Percentiles rank a stretch among this genome's conserved stretches.
phyloP scores from a whole-genome alignment of 1,140 invertebrate species.

The Drosophila lacteicornis region DNA sequence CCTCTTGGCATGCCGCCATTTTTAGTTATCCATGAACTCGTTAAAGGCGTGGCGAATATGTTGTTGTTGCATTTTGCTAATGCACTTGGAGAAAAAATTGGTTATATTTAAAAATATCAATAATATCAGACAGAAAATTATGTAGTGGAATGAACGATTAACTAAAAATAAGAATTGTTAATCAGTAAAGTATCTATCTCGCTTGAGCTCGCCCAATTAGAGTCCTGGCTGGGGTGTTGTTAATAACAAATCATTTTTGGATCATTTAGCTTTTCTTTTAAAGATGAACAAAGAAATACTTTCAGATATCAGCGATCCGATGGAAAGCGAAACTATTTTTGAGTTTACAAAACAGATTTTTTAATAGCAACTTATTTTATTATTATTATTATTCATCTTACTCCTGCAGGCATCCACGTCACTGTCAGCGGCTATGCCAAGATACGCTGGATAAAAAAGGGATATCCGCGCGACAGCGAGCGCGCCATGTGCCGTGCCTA shows the following conservation, averaged over 20 bases:
- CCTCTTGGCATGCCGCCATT: constrained; percentile 77
- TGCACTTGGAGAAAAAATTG: background rate
- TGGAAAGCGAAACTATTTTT: too few species aligned
- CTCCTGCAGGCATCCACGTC: constrained; percentile 74
- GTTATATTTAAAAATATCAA: background rate
- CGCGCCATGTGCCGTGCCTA: constrained; percentile 82
- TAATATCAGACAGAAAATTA: too few species aligned
- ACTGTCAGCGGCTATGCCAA: constrained; percentile 84
- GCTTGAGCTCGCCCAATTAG: too few species aligned
- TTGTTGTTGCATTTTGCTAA: constrained; percentile 17
- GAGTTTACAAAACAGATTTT: background rate
- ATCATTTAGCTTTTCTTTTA: too few species aligned
- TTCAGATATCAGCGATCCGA: too few species aligned
- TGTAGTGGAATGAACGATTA: too few species aligned
- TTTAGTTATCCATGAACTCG: constrained; percentile 79
- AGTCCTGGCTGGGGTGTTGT: too few species aligned
- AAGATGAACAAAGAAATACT: too few species aligned
- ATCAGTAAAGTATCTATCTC: too few species aligned
- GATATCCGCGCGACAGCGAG: constrained; percentile 83
- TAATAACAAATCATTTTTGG: too few species aligned
- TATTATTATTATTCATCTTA: background rate
- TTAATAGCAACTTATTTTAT: background rate
- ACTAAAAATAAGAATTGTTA: too few species aligned
- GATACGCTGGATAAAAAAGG: constrained; percentile 85
- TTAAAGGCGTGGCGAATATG: constrained; percentile 72